Evolutionary conservation across 2,113 vertebrate species (phyloP).

Genomic region (Mesocricetus auratus): DNA sequence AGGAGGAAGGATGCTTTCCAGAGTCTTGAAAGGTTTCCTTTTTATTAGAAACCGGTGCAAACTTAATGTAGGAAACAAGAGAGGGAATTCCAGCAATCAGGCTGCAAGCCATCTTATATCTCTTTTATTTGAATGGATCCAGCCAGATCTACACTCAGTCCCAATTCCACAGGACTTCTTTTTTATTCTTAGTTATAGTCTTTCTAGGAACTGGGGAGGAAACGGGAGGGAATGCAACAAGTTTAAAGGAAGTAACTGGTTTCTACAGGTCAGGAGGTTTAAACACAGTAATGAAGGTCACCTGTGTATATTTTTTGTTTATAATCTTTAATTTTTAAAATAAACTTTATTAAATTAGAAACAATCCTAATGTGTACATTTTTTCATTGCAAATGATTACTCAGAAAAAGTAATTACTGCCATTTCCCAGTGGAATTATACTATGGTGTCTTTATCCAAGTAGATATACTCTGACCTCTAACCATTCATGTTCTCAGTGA

Average conservation of each 20-base stretch:
- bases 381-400: slow-evolving; percentile 70
- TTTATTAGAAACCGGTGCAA: slow-evolving; percentile 15
- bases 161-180: neutral
- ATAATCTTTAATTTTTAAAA: no score
- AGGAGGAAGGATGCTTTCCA: neutral
- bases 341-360: no score
- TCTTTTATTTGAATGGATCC: neutral
- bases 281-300: slow-evolving; percentile 43
- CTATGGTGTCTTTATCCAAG: slow-evolving; percentile 36
- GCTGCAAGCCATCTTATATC: neutral
- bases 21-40: neutral
- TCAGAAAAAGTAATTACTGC: slow-evolving; percentile 58
- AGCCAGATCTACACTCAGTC: neutral
- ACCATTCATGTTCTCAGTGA: slow-evolving; percentile 6
- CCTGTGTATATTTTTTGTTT: slow-evolving; percentile 37
- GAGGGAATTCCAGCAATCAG: neutral
- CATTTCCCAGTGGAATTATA: slow-evolving; percentile 63
- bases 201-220: neutral
- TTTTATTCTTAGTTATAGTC: slow-evolving; percentile 27
- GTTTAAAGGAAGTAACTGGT: slow-evolving; percentile 22
- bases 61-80: slow-evolving; percentile 14
- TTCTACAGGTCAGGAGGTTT: slow-evolving; percentile 64
- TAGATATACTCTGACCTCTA: slow-evolving; percentile 21
- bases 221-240: slow-evolving; percentile 8
- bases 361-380: neutral